Evolutionary conservation across 2,888 invertebrate species (phyloP), one percentile per base, ranked within the genome.

Genomic region (Choreutis nemorana): DNA sequence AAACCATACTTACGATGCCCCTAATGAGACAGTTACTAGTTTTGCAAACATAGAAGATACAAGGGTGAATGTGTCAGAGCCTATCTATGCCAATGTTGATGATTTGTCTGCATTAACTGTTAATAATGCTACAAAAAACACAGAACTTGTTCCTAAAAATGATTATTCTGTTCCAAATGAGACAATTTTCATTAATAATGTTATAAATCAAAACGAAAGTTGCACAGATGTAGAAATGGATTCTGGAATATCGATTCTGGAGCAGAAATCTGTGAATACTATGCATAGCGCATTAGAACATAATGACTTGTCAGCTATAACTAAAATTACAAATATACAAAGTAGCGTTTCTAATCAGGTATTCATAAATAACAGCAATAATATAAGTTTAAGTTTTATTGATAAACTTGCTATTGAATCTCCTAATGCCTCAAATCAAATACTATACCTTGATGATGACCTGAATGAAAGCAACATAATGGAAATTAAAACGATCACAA

Each of bases 381-480:
- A 70, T 40, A 37, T 68, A 4, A 77, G 62, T 34, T 49, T 80
- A 16, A 80, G 79, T 45, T 80, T 80, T 21, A 77, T 80, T 21
- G 79, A 80, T 24, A 56, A 71, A 42, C 50, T 80, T 1, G 77
- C 62, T 1, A 36, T 79, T 24, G 64, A 79, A 24, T 75, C 75
- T 0, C 75, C 79, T 0, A 61, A 55, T 28, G 26, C 48, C 2
- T 68, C 75, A 1, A 71, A 73, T 14, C 66, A 66, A 39, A 75
- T 77, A 0, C 38, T 80, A 9, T 72, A 60, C 34, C 51, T 73
- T 2, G 80, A 80, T 32, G 80, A 80, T 41, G 80, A 80, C 45
- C 51, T 80, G 23, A 80, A 80, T 39, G 80, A 80, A 47, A 80
- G 80, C 32, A 80, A 80, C 35, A 80, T 80, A 12, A 80, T 80